Evolutionary conservation across 2,888 invertebrate genomes (phyloP).

Genomic region (Drosophila emarginata): DNA sequence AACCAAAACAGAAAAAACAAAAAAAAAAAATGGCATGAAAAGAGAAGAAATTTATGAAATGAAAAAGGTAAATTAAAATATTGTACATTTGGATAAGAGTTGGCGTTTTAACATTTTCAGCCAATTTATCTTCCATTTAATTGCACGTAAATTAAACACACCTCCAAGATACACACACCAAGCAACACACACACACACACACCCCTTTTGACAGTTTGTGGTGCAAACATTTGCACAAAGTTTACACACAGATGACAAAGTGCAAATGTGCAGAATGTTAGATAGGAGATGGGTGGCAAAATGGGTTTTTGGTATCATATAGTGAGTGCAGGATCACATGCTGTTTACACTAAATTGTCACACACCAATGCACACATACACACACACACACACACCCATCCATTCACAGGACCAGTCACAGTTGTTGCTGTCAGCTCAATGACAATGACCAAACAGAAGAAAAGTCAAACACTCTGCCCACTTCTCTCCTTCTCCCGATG

Average conservation of each 20-base stretch:
- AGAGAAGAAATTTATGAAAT: slow-evolving; percentile 5
- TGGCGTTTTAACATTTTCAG: background rate
- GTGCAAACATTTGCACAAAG: slow-evolving; percentile 59
- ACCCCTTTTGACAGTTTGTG: slow-evolving; percentile 63
- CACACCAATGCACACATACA: background rate
- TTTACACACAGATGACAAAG: slow-evolving; percentile 44
- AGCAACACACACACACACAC: slow-evolving; percentile 4
- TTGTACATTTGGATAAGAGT: background rate
- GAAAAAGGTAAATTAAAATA: background rate
- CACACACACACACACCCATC: background rate
- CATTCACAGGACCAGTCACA: slow-evolving; percentile 3
- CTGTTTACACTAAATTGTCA: slow-evolving; percentile 59
- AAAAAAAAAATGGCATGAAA: slow-evolving; percentile 12
- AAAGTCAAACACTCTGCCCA: slow-evolving; percentile 4
- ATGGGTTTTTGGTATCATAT: slow-evolving; percentile 4
- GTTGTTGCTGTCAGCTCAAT: slow-evolving; percentile 4
- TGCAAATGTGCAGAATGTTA: slow-evolving; percentile 39
- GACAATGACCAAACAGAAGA: background rate
- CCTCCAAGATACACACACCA: slow-evolving; percentile 9
- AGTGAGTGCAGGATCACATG: slow-evolving; percentile 31
- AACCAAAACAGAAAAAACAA: background rate
- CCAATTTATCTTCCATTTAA: slow-evolving; percentile 11
- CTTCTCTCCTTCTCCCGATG: background rate
- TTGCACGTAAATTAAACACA: slow-evolving; percentile 14
- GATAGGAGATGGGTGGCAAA: slow-evolving; percentile 11